Conservation (phyloP, 2,888 invertebrate genomes). For the Rhorus exstirpatorius region DNA sequence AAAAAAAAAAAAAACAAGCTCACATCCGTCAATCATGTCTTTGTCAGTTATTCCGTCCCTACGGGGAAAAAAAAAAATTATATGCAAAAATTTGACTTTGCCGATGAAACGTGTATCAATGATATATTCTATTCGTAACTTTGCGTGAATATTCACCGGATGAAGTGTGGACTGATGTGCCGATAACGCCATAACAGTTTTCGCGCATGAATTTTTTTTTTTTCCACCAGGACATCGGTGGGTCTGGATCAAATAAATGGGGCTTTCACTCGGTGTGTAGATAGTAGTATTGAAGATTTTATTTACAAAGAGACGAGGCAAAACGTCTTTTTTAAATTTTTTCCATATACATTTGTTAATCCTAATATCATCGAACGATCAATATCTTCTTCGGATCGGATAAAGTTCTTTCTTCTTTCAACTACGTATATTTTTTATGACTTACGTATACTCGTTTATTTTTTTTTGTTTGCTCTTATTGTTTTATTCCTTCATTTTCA, state of each 20-base stretch:
- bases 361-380: slow-evolving; percentile 43
- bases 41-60: neutral
- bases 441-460: slow-evolving; percentile 60
- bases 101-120: neutral
- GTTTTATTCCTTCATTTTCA: slow-evolving; percentile 22
- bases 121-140: too few species aligned
- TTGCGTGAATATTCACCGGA: too few species aligned
- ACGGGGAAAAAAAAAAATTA: neutral
- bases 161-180: too few species aligned
- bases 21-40: slow-evolving; percentile 16
- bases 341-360: slow-evolving; percentile 65
- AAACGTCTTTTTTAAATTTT: slow-evolving; percentile 48
- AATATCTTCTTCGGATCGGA: slow-evolving; percentile 48
- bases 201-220: neutral
- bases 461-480: slow-evolving; percentile 11
- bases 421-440: slow-evolving; percentile 52
- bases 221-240: neutral
- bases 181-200: too few species aligned
- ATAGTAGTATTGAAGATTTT: slow-evolving; percentile 68
- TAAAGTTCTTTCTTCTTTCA: slow-evolving; percentile 29
- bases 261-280: slow-evolving; percentile 20
- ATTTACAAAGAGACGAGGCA: slow-evolving; percentile 67
- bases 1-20: slow-evolving; percentile 30
- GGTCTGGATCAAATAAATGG: slow-evolving; percentile 3
- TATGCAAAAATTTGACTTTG: neutral